Conservation (phyloP, 1,140 invertebrate species). For the Halyomorpha halys region DNA sequence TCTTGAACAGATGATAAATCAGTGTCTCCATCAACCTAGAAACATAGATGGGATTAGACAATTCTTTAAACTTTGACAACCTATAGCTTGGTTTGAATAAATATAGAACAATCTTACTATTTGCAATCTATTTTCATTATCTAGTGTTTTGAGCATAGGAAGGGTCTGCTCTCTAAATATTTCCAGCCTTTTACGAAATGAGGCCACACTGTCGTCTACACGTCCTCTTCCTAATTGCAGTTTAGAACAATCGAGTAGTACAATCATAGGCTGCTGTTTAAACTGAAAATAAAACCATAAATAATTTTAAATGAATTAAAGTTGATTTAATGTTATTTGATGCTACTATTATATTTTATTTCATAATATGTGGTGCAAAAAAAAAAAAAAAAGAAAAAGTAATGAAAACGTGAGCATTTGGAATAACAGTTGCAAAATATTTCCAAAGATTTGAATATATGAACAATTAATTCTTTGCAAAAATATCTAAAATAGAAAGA, state of each 20-base stretch:
- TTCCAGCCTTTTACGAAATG: constrained; percentile 67
- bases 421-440: too few relatives aligned
- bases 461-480: too few relatives aligned
- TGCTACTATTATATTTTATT: too few relatives aligned
- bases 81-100: constrained; percentile 1
- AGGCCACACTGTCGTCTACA: constrained; percentile 71
- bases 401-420: too few relatives aligned
- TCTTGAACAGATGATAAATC: constrained; percentile 61
- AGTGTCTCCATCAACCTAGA: constrained; percentile 67
- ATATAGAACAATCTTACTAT: constrained; percentile 49
- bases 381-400: background rate
- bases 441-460: too few relatives aligned
- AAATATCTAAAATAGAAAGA: too few relatives aligned
- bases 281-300: constrained; percentile 45
- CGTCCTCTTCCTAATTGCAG: constrained; percentile 67
- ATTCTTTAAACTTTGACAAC: background rate
- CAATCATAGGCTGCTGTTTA: constrained; percentile 57
- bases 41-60: background rate
- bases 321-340: too few relatives aligned
- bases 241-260: constrained; percentile 76
- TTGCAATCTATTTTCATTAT: constrained; percentile 61
- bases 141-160: constrained; percentile 74
- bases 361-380: too few relatives aligned
- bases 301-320: background rate
- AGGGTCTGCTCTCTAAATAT: constrained; percentile 75